Evolutionary conservation across 2,797 vertebrate genomes (phyloP).

Genomic region (Steatocranus sp.): DNA sequence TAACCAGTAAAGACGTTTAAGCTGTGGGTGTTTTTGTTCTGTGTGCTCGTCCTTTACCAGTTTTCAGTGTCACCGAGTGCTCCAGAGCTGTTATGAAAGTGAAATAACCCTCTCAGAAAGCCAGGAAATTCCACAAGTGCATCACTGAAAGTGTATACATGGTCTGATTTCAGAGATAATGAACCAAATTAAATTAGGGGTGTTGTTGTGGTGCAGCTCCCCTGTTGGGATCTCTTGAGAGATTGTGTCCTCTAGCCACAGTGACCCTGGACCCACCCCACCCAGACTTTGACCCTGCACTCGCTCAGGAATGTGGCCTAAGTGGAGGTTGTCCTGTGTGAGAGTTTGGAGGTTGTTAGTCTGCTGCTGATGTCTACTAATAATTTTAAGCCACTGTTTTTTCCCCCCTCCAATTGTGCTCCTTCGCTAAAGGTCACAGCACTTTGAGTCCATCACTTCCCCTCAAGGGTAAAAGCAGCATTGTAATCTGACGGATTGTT

Average conservation of each 20-base stretch:
- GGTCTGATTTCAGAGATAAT: background rate
- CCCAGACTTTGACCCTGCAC: constrained; percentile 72
- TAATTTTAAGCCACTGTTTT: background rate
- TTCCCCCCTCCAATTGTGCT: background rate
- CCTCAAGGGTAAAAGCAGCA: background rate
- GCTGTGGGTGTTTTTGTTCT: background rate
- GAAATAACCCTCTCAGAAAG: background rate
- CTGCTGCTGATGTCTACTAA: constrained; percentile 16
- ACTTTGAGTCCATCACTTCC: background rate
- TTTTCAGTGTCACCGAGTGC: background rate
- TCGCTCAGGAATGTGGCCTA: constrained; percentile 76
- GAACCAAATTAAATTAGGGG: background rate
- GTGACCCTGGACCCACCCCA: constrained; percentile 73
- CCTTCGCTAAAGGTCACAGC: background rate
- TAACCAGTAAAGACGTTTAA: background rate
- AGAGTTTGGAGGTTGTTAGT: constrained; percentile 49
- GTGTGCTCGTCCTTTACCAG: constrained; percentile 4
- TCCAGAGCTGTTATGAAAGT: background rate
- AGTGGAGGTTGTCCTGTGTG: constrained; percentile 51
- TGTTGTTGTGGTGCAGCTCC: background rate
- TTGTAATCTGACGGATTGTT: background rate
- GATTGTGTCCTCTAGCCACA: constrained; percentile 59
- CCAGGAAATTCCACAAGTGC: background rate
- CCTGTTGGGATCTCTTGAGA: constrained; percentile 42
- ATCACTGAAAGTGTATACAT: background rate